A percentile compares a stretch with the other conserved stretches of the same genome.
phyloP scores from a whole-genome alignment of 2,797 vertebrate species.

The Mareca strepera region DNA sequence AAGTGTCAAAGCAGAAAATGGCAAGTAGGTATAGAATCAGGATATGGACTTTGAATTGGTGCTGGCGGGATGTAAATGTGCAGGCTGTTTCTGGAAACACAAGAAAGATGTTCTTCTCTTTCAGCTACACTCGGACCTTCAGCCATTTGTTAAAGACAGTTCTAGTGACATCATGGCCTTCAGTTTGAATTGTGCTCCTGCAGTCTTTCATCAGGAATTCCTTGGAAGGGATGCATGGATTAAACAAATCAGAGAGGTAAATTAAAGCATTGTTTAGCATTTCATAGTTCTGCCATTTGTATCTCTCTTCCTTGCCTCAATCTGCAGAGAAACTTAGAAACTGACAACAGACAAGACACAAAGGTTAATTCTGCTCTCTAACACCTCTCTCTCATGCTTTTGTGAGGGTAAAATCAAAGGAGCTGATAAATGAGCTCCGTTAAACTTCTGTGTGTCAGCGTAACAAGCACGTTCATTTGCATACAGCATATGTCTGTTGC shows the following conservation, averaged over 20 bases:
- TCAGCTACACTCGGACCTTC: conserved; percentile 94
- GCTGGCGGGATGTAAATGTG: neutral
- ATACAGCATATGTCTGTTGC: neutral
- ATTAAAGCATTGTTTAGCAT: neutral
- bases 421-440: neutral
- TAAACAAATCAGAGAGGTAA: conserved; percentile 91
- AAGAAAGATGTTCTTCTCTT: conserved; percentile 42
- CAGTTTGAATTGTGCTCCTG: conserved; percentile 90
- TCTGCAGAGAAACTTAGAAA: neutral
- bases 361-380: neutral
- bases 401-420: neutral
- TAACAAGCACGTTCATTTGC: neutral
- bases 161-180: conserved; percentile 79
- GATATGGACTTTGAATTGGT: neutral
- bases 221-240: conserved; percentile 89
- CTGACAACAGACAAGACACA: neutral
- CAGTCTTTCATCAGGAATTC: conserved; percentile 90
- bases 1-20: neutral
- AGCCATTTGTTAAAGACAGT: conserved; percentile 89
- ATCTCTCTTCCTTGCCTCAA: neutral
- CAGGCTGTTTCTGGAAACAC: neutral
- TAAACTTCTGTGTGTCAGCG: neutral
- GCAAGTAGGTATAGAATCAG: neutral
- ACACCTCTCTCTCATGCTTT: neutral
- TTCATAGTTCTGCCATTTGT: neutral